Conservation (phyloP, 1,140 invertebrate species). For the Pseudomyrmex flavicornis region DNA sequence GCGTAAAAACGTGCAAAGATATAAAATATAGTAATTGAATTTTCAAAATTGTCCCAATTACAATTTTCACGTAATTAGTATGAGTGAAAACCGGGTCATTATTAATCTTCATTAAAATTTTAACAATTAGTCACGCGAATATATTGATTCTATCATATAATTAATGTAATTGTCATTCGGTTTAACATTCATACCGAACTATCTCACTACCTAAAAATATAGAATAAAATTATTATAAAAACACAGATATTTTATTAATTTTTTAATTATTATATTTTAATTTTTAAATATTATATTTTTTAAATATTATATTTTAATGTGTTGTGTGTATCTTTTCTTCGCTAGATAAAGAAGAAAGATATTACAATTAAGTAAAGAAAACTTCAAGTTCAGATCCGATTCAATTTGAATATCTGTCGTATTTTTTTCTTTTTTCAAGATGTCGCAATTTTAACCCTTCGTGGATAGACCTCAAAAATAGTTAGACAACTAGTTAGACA, state of each 20-base stretch:
- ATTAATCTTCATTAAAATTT: conserved; percentile 37
- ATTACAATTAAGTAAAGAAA: too few species aligned
- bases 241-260: not conserved
- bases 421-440: too few species aligned
- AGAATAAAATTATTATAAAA: conserved; percentile 11
- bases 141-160: conserved; percentile 24
- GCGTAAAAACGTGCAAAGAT: not conserved
- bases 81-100: conserved; percentile 29
- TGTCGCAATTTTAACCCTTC: too few species aligned
- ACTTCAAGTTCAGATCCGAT: not conserved
- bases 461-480: too few species aligned
- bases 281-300: not conserved
- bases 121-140: conserved; percentile 28
- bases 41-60: conserved; percentile 39
- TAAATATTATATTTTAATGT: not conserved
- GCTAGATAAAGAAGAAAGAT: too few species aligned
- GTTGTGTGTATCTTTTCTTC: too few species aligned
- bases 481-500: too few species aligned
- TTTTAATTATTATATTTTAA: not conserved
- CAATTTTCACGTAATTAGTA: conserved; percentile 29
- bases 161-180: conserved; percentile 15
- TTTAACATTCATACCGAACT: conserved; percentile 23
- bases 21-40: conserved; percentile 30
- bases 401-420: not conserved
- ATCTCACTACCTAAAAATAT: not conserved